Evolutionary conservation across 2,797 vertebrate species (phyloP).

Genomic region (Poeciliopsis paucimaculata): DNA sequence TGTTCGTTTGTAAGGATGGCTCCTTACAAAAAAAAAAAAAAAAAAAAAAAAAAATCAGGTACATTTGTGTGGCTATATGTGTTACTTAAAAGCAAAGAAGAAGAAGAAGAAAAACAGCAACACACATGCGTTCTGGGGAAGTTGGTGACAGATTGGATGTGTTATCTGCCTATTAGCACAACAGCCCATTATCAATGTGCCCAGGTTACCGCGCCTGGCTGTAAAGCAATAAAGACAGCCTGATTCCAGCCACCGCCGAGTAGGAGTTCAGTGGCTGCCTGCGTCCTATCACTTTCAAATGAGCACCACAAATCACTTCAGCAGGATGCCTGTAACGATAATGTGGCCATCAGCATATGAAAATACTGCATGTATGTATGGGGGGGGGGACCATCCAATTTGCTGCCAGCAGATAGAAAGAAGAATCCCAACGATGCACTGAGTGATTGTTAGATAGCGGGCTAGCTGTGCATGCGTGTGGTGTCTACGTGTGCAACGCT

Average conservation of each 20-base stretch:
- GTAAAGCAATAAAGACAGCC: constrained; percentile 77
- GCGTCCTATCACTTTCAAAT: constrained; percentile 79
- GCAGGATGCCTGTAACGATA: constrained; percentile 74
- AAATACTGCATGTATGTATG: constrained; percentile 70
- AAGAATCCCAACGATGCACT: constrained; percentile 66
- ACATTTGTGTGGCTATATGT: constrained; percentile 51
- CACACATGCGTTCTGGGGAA: constrained; percentile 47
- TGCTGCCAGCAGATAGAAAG: constrained; percentile 68
- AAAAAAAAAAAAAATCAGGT: constrained; percentile 2
- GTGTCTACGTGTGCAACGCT: constrained; percentile 38
- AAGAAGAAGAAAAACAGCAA: constrained; percentile 27
- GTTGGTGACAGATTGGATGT: constrained; percentile 77
- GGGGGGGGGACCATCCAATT: constrained; percentile 74
- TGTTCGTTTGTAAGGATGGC: constrained; percentile 63
- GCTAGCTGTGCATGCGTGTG: constrained; percentile 44
- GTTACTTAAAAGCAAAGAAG: constrained; percentile 69
- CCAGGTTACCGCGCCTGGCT: constrained; percentile 69
- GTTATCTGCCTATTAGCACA: constrained; percentile 83
- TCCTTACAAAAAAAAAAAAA: constrained; percentile 46
- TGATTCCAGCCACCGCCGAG: constrained; percentile 73
- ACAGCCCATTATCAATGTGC: constrained; percentile 79
- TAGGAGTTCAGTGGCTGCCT: constrained; percentile 78
- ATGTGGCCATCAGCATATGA: constrained; percentile 80
- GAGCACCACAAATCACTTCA: constrained; percentile 82
- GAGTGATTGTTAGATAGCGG: constrained; percentile 78